Percentiles rank a stretch among this genome's conserved stretches.
Evolutionary conservation across 2,113 vertebrate species (phyloP).

Genomic region (Percopsis transmontana): DNA sequence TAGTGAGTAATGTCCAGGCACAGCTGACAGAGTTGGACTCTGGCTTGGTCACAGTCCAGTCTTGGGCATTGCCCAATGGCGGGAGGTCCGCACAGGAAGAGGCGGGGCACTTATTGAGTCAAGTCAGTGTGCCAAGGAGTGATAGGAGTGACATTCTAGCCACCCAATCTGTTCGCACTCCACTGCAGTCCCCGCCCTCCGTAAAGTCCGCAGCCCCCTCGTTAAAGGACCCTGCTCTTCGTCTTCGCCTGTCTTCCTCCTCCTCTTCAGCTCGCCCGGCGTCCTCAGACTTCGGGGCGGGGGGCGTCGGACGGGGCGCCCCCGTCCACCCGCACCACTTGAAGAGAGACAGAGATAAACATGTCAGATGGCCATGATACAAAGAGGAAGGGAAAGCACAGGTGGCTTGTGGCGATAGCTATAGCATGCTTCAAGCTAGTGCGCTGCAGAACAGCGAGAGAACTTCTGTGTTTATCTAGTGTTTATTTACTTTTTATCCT

Average conservation of each 20-base stretch:
- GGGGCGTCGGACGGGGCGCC: conserved; percentile 65
- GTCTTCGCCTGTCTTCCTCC: conserved; percentile 12
- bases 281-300: conserved; percentile 68
- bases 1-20: conserved; percentile 48
- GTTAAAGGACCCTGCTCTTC: conserved; percentile 26
- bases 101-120: conserved; percentile 16
- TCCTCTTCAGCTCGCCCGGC: conserved; percentile 28
- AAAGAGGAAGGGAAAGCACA: background rate
- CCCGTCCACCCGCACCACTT: conserved; percentile 79
- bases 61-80: too few relatives aligned
- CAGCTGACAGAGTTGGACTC: conserved; percentile 37
- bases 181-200: background rate
- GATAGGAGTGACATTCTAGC: conserved; percentile 1
- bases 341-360: conserved; percentile 11
- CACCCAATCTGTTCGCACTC: conserved; percentile 15
- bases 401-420: conserved; percentile 10
- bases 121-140: conserved; percentile 17
- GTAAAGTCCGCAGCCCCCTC: conserved; percentile 36
- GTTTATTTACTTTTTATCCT: too few relatives aligned
- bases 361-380: conserved; percentile 12
- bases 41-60: too few relatives aligned
- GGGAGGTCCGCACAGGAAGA: conserved; percentile 18
- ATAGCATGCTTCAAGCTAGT: background rate
- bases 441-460: too few relatives aligned
- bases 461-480: too few relatives aligned